phyloP scores from a whole-genome alignment of 2,113 vertebrate species.

The Ginglymostoma cirratum region DNA sequence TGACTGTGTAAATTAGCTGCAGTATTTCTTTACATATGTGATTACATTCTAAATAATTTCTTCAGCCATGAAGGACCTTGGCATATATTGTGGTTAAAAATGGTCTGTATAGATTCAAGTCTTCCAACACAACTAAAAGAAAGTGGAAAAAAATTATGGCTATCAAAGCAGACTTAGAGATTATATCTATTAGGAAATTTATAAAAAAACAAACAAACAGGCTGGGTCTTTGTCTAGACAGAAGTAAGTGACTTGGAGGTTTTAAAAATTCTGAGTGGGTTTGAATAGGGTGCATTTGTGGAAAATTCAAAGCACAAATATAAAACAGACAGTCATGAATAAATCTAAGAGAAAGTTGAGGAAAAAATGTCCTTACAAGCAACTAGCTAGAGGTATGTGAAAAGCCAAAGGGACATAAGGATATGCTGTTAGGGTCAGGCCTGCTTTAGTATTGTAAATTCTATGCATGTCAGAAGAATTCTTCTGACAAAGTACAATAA shows the following conservation, averaged over 20 bases:
- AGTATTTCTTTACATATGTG: not conserved
- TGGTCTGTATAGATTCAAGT: no score
- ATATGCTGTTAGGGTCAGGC: not conserved
- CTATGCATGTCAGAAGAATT: not conserved
- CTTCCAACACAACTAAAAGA: not conserved
- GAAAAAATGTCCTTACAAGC: not conserved
- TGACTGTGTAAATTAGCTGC: not conserved
- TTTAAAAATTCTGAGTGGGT: not conserved
- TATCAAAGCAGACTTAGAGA: not conserved
- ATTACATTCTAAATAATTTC: not conserved
- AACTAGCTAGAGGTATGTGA: not conserved
- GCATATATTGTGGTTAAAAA: no score
- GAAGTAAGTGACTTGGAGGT: no score
- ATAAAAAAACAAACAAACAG: no score
- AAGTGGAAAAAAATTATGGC: not conserved
- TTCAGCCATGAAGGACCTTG: not conserved
- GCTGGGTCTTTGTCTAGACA: no score
- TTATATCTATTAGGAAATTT: no score
- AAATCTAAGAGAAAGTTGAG: not conserved
- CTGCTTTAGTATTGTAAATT: not conserved
- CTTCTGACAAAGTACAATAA: not conserved
- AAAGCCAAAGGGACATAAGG: not conserved
- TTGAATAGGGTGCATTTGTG: not conserved
- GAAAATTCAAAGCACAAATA: not conserved
- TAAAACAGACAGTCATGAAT: not conserved